Base-by-base conservation (phyloP, 1,140 invertebrate species). In the Aricia agestis region DNA sequence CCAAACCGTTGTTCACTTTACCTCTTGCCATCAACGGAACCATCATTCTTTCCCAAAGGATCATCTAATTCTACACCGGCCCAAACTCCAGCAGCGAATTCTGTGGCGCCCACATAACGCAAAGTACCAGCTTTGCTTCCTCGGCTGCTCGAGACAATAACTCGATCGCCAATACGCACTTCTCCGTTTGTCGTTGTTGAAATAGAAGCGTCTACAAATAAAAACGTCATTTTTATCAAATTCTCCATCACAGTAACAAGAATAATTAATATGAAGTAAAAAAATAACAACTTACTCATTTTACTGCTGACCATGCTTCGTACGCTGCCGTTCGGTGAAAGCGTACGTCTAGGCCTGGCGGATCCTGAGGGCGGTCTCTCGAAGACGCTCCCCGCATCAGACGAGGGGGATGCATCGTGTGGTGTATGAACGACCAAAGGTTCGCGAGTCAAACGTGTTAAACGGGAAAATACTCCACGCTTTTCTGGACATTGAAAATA, bases 401-500 rank as follows among this genome's bases (percentile, higher is more conserved):
- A 87, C 17, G 83, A 79, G n/a, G 92, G 90, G 58, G 89, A 91
- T 15, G 85, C 85, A 76, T 92, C 89, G 70, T 92, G 87, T 6
- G 84, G 87, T 15, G 90, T 83, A 77, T 92, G 86, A 32, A 82
- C 78, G 32, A 85, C 68, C 19, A 95, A 83, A 2, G 96, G 96
- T 71, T 94, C 91, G 74, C 95, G 93, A 7, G 97, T 97, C n/a
- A 99, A 92, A 77, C 98, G 95, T 32, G 96, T 97, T 25, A 98
- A 92, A 1, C 97, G 94, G 41, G 98, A 98, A 89, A 99, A 99
- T 31, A 99, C 96, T 7, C 98, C 98, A 42, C 95, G 95, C 80
- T 98, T 98, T 7, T 97, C 94, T 88, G 98, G 97, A 88, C 98
- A 99, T 91, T 99, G 98, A 87, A 98, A 98, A 87, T 98, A 99